Conservation (phyloP, 35 echinoderm and acorn worm genomes). For the Holothuria glaberrima region DNA sequence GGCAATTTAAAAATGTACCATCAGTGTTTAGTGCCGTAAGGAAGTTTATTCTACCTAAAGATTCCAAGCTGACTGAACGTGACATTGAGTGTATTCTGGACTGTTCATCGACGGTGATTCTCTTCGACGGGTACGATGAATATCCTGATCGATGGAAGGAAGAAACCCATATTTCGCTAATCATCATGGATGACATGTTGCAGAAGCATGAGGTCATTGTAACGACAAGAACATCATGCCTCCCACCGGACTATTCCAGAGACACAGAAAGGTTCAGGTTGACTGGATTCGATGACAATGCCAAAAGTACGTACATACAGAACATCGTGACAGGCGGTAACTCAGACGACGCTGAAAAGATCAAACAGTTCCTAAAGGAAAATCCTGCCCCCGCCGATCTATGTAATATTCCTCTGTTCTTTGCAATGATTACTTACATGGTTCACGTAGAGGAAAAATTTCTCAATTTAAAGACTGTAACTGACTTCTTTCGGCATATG, state of each 20-base stretch:
- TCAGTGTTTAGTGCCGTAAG: neutral
- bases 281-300: neutral
- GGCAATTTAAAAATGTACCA: neutral
- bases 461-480: too few relatives aligned
- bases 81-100: neutral
- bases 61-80: neutral
- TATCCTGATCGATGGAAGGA: neutral
- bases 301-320: neutral
- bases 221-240: neutral
- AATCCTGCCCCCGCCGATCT: neutral
- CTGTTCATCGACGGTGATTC: neutral
- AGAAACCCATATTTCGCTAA: neutral
- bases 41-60: neutral
- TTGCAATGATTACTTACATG: too few relatives aligned
- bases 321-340: neutral
- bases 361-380: neutral
- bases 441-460: too few relatives aligned
- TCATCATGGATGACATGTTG: neutral
- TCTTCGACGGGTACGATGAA: slow-evolving; percentile 15
- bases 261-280: neutral
- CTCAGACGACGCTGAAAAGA: neutral
- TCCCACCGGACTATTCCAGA: neutral
- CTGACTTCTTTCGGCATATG: too few relatives aligned
- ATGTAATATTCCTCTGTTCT: too few relatives aligned
- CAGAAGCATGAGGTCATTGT: neutral